Conservation (phyloP, 2,797 vertebrate genomes). For the Iguana delicatissima region DNA sequence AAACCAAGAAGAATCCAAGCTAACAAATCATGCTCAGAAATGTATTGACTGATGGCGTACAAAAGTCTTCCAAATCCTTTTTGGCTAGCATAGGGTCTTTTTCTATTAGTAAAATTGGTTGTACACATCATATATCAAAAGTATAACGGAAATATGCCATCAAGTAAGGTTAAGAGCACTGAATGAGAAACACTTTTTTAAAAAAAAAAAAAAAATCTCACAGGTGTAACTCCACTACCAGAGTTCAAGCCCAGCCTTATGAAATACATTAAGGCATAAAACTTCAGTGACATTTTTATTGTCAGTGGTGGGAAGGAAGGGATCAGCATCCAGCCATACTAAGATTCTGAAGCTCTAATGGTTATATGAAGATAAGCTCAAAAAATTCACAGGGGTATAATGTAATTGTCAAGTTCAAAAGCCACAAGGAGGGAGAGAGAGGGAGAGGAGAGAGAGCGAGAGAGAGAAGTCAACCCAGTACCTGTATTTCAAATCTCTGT, state of each 20-base stretch:
- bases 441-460: no score
- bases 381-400: not conserved
- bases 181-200: not conserved
- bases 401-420: constrained; percentile 18
- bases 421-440: not conserved
- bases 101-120: constrained; percentile 17
- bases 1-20: constrained; percentile 14
- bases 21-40: constrained; percentile 28
- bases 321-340: constrained; percentile 14
- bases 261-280: constrained; percentile 28
- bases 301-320: constrained; percentile 19
- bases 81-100: constrained; percentile 1
- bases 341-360: constrained; percentile 25
- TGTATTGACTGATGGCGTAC: not conserved
- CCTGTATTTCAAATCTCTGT: not conserved
- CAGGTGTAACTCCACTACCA: constrained; percentile 25
- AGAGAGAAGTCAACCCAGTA: not conserved
- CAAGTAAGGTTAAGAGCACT: constrained; percentile 35
- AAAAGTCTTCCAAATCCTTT: constrained; percentile 38
- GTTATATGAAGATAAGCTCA: constrained; percentile 14
- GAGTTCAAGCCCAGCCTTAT: constrained; percentile 24
- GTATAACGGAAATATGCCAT: constrained; percentile 34
- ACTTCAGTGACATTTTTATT: constrained; percentile 41
- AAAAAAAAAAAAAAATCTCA: not conserved
- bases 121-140: constrained; percentile 37